Evolutionary conservation across 2,888 invertebrate genomes (phyloP).

Genomic region (Meteorus colon): DNA sequence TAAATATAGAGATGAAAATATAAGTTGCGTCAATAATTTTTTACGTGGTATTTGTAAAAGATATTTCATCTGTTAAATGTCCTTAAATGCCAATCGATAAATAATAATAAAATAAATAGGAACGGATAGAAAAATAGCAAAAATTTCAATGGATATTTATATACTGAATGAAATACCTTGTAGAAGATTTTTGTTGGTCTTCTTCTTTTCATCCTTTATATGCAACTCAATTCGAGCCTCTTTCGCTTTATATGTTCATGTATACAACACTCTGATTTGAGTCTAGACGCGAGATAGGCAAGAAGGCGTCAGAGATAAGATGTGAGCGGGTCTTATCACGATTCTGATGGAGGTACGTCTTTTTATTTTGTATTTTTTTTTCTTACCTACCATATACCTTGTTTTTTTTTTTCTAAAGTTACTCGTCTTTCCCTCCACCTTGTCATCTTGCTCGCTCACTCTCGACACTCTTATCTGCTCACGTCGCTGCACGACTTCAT

Average conservation of each 20-base stretch:
- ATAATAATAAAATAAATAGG: background rate
- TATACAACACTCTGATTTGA: slow-evolving; percentile 8
- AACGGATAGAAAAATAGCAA: background rate
- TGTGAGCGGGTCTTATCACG: slow-evolving; percentile 36
- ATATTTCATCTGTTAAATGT: background rate
- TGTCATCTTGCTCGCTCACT: slow-evolving; percentile 10
- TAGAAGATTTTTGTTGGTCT: background rate
- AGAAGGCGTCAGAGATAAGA: slow-evolving; percentile 41
- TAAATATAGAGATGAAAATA: background rate
- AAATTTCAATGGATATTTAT: background rate
- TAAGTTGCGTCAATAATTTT: background rate
- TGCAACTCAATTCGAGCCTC: background rate
- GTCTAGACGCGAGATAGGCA: slow-evolving; percentile 41
- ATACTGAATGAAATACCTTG: background rate
- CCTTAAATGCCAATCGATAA: slow-evolving; percentile 1
- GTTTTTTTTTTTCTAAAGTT: background rate
- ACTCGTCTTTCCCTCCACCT: background rate
- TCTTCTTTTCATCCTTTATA: background rate
- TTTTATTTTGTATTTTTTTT: slow-evolving; percentile 29
- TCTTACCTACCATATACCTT: slow-evolving; percentile 13
- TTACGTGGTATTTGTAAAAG: background rate
- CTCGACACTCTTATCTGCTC: slow-evolving; percentile 38
- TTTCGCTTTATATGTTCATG: background rate
- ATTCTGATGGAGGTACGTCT: slow-evolving; percentile 36
- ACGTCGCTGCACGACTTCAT: slow-evolving; percentile 36